phyloP scores from a whole-genome alignment of 2,888 invertebrate species.

The Schrankia costaestrigalis region DNA sequence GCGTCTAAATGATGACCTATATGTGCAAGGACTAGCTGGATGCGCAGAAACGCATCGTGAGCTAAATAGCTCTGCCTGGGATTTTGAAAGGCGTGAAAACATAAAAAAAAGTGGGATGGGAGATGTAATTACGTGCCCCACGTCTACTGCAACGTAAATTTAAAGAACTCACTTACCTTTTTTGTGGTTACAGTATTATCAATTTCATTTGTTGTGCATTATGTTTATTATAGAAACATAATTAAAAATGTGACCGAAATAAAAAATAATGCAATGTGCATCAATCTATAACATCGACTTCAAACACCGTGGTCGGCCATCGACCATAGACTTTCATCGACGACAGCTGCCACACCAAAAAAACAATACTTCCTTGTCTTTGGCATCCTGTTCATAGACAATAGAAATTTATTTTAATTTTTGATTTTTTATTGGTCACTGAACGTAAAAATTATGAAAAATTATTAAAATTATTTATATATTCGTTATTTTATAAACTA shows the following conservation, averaged over 20 bases:
- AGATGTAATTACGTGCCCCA: conserved; percentile 55
- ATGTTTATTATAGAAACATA: conserved; percentile 46
- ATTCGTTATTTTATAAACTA: no score
- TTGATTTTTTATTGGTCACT: no score
- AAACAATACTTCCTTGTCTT: background rate
- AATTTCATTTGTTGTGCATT: conserved; percentile 43
- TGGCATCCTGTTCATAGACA: no score
- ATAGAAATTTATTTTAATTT: no score
- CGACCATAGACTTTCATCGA: conserved; percentile 48
- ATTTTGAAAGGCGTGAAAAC: conserved; percentile 61
- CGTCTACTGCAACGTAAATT: conserved; percentile 39
- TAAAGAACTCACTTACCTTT: conserved; percentile 45
- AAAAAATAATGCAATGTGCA: conserved; percentile 58
- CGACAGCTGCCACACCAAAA: conserved; percentile 1
- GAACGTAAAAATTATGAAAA: no score
- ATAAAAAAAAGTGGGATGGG: conserved; percentile 60
- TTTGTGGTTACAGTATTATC: conserved; percentile 28
- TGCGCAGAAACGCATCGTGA: conserved; percentile 59
- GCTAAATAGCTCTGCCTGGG: conserved; percentile 50
- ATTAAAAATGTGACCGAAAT: conserved; percentile 38
- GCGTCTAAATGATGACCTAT: conserved; percentile 42
- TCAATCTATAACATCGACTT: conserved; percentile 49
- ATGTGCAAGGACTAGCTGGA: conserved; percentile 39
- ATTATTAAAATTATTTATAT: no score
- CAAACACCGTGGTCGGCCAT: conserved; percentile 66